Evolutionary conservation across 2,797 vertebrate species (phyloP).

Genomic region (Sebastes diploproa): DNA sequence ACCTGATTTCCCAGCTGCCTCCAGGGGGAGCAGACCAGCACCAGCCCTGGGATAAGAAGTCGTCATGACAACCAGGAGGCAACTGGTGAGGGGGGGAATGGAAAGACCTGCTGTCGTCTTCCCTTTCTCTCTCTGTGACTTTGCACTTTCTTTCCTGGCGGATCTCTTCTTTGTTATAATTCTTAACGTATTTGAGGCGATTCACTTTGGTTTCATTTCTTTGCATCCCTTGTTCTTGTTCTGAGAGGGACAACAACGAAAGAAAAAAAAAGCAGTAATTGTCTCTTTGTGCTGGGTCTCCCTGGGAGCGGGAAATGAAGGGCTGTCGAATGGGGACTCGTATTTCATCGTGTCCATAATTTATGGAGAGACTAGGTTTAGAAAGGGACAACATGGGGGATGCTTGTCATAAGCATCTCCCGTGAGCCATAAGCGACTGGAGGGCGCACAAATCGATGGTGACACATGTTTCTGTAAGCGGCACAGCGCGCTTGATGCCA

Average conservation of each 20-base stretch:
- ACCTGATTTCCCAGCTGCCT: constrained; percentile 75
- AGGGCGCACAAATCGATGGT: constrained; percentile 58
- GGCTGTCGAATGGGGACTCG: constrained; percentile 58
- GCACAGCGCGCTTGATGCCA: constrained; percentile 13
- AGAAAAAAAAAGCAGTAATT: constrained; percentile 37
- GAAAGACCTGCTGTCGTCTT: constrained; percentile 36
- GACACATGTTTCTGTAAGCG: constrained; percentile 60
- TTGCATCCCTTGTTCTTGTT: constrained; percentile 30
- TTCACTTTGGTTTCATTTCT: constrained; percentile 36
- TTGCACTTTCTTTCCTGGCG: constrained; percentile 54
- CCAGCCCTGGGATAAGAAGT: constrained; percentile 69
- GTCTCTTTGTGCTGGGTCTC: constrained; percentile 52
- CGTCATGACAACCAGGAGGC: constrained; percentile 75
- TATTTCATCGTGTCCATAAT: constrained; percentile 77
- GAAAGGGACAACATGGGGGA: constrained; percentile 63
- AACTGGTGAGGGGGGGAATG: constrained; percentile 47
- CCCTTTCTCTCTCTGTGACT: constrained; percentile 54
- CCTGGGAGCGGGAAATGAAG: constrained; percentile 64
- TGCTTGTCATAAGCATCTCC: constrained; percentile 62
- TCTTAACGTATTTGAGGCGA: constrained; percentile 11
- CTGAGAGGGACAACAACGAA: neutral
- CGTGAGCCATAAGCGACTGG: constrained; percentile 63
- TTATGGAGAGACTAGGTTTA: constrained; percentile 69
- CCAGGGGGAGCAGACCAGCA: constrained; percentile 40
- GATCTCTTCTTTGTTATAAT: constrained; percentile 22